Conservation (phyloP, 2,113 vertebrate genomes). For the Variabilichromis moorii region DNA sequence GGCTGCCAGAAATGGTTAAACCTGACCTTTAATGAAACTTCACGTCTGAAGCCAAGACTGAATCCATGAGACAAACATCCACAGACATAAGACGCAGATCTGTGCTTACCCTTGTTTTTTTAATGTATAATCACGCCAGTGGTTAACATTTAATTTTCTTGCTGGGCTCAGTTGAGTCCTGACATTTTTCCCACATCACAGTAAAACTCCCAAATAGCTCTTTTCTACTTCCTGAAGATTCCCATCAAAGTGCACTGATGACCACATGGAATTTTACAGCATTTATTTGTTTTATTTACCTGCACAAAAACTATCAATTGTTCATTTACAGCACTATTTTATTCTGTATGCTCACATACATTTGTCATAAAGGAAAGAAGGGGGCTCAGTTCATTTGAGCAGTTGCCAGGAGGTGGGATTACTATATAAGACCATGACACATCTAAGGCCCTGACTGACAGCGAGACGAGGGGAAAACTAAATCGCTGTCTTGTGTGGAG, state of each 20-base stretch:
- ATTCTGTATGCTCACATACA: fast-evolving
- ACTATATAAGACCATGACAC: not conserved
- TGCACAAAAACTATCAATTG: not conserved
- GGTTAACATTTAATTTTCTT: not conserved
- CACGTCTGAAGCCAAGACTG: fast-evolving
- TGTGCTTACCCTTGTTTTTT: not conserved
- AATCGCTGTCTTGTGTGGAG: not conserved
- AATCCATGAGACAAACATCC: not conserved
- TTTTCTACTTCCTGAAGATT: not conserved
- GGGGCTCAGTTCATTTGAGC: not conserved
- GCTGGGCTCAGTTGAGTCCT: not conserved
- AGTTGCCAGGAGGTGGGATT: not conserved
- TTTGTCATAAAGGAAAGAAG: not conserved
- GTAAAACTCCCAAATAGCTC: not conserved
- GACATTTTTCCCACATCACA: not conserved
- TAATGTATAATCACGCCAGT: not conserved
- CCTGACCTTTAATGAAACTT: not conserved
- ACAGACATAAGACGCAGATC: fast-evolving
- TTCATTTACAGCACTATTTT: not conserved
- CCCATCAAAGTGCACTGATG: fast-evolving
- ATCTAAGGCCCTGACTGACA: not conserved
- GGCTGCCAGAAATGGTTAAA: not conserved
- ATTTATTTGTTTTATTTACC: not conserved
- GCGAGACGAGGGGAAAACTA: fast-evolving
- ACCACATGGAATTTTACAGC: not conserved